Base-by-base conservation (phyloP, 2,113 vertebrate genomes). In the Malaclemys terrapin region DNA sequence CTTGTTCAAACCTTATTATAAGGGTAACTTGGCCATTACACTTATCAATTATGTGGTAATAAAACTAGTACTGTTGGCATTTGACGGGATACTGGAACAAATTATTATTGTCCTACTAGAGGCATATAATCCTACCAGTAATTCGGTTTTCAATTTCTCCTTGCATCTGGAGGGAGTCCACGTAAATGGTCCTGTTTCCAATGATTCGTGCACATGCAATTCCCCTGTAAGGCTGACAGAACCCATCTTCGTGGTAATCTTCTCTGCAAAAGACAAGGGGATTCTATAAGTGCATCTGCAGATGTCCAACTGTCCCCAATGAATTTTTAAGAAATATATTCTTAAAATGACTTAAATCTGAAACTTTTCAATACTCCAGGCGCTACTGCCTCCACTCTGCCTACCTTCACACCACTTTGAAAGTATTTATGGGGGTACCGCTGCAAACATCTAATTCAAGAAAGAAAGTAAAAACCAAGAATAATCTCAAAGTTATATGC, bases 101-200 rank as follows among this genome's bases (percentile, higher is more conserved):
- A 19, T 3, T 0, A 1, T 31, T 80, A 24, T 13, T 11, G 4
- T 29, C 16, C n/a, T 35, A 3, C 1, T 24, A 65, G 19, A 80
- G 4, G 84, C 3, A 14, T 12, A 27, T 9, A 86, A 82, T 5
- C 97, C 96, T 96, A 99, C 99, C 99, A 81, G 99, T 99, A 96
- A 99, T 99, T 82, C 99, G 98, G 96, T 99, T 99, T 97, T 99
- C 99, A 87, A 99, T 99, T 98, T 99, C 99, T 4, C 99, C 99
- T 97, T 99, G 99, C 99, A 99, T 99, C 98, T 99, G 99, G 38
- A 99, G 98, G 12, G 99, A 99, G 97, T 99, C 99, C 86, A 99
- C 99, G 10, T 99, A 99, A 97, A 99, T 99, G 92, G 99, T 99
- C 82, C 98, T 98, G 98, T 99, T 99, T 79, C 99, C 99, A 35